A percentile compares a stretch with the other conserved stretches of the same genome.
Conservation (phyloP, 1,140 invertebrate genomes). For the Drosophila gunungcola region DNA sequence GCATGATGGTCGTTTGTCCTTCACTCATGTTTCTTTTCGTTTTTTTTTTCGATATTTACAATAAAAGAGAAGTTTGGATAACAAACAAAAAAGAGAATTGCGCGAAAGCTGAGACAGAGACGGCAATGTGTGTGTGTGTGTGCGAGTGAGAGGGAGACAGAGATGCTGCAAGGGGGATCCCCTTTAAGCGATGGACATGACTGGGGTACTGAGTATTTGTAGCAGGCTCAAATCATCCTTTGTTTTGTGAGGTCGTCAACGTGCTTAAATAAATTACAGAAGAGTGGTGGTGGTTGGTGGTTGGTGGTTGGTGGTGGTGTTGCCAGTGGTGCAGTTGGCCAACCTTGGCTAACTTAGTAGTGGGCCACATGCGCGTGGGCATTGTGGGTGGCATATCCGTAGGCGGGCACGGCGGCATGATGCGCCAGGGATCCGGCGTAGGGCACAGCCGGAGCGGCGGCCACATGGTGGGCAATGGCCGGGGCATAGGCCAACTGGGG, state of each 20-base stretch:
- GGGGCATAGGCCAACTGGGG: conserved; percentile 60
- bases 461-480: conserved; percentile 71
- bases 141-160: conserved; percentile 26
- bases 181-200: conserved; percentile 34
- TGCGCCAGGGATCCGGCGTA: conserved; percentile 76
- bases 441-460: conserved; percentile 69
- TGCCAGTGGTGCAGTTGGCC: conserved; percentile 13
- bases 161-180: conserved; percentile 23
- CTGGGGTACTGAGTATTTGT: conserved; percentile 89
- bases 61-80: conserved; percentile 58
- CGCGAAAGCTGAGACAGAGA: conserved; percentile 72
- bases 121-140: conserved; percentile 37
- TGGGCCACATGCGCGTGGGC: conserved; percentile 77
- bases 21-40: conserved; percentile 24
- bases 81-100: conserved; percentile 67
- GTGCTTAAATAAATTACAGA: conserved; percentile 96
- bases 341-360: conserved; percentile 55
- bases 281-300: conserved; percentile 89
- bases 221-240: conserved; percentile 88
- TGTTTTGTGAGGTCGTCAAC: conserved; percentile 66
- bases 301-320: conserved; percentile 87
- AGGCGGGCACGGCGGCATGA: conserved; percentile 71
- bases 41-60: conserved; percentile 59
- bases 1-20: conserved; percentile 57
- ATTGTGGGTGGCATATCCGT: conserved; percentile 75